These are phyloP conservation scores for Lithobates pipiens DNA, from an alignment of 2,797 vertebrate species.

Conservation along the genomic window DNA sequence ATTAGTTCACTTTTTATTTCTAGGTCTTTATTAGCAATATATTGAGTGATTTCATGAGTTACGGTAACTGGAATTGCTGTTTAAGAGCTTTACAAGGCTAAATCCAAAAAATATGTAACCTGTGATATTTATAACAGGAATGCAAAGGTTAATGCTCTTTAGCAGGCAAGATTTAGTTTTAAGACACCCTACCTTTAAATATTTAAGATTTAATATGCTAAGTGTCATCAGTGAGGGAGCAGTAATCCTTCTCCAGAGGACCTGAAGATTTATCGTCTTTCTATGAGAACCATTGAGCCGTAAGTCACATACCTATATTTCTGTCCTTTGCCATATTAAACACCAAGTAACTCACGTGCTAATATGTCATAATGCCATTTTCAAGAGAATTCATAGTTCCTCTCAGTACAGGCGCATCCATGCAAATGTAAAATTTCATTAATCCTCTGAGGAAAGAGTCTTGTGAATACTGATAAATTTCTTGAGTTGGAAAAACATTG, in stretches of 20 bases:
- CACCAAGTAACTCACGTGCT: slow-evolving; percentile 45
- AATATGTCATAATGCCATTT: slow-evolving; percentile 50
- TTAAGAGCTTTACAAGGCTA: background rate
- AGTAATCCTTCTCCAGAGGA: slow-evolving; percentile 6
- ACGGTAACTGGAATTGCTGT: background rate
- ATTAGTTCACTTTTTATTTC: background rate
- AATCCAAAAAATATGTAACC: background rate
- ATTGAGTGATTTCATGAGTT: background rate
- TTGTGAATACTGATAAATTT: slow-evolving; percentile 57
- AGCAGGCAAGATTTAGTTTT: slow-evolving; percentile 24
- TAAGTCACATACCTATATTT: slow-evolving; percentile 50
- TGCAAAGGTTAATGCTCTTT: slow-evolving; percentile 21
- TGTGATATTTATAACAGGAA: slow-evolving; percentile 8
- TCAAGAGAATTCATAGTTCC: slow-evolving; percentile 36
- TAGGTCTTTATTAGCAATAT: background rate
- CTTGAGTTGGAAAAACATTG: slow-evolving; percentile 51
- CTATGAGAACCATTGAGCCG: slow-evolving; percentile 23
- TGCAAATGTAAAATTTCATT: slow-evolving; percentile 62
- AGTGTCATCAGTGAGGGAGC: slow-evolving; percentile 26
- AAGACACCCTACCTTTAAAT: slow-evolving; percentile 17
- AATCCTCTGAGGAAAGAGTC: slow-evolving; percentile 52
- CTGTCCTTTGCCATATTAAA: slow-evolving; percentile 43
- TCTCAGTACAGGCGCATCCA: slow-evolving; percentile 45
- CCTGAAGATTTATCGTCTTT: slow-evolving; percentile 34
- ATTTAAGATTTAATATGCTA: background rate